Conservation (phyloP, 2,113 vertebrate species). For the Fregetta grallaria region DNA sequence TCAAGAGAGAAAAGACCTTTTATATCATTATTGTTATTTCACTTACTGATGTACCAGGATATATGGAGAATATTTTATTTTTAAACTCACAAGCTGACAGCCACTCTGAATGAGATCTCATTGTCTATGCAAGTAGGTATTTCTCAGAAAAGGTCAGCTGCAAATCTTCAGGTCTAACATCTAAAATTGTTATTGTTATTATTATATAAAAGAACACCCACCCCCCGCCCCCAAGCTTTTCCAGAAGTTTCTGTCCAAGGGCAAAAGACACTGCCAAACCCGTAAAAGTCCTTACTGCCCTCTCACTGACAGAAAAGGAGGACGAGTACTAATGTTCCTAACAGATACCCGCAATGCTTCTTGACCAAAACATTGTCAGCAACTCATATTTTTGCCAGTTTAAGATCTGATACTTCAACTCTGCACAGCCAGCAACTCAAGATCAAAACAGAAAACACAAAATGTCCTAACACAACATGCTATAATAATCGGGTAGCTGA, state of each 20-base stretch:
- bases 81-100: constrained; percentile 1
- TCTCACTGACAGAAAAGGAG: neutral
- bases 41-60: neutral
- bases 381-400: neutral
- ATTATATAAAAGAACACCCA: neutral
- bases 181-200: neutral
- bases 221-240: neutral
- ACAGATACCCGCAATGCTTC: neutral
- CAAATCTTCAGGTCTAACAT: neutral
- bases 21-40: neutral
- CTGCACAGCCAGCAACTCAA: neutral
- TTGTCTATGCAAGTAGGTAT: neutral
- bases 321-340: neutral
- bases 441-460: neutral
- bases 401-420: neutral
- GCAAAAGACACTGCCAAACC: neutral
- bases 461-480: neutral
- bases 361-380: neutral
- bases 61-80: neutral
- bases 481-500: neutral
- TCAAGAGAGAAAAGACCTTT: neutral
- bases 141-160: constrained; percentile 16
- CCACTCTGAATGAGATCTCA: neutral
- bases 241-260: neutral
- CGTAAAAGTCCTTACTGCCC: neutral